phyloP scores from a whole-genome alignment of 1,140 invertebrate genomes.

The Drosophila mayri region DNA sequence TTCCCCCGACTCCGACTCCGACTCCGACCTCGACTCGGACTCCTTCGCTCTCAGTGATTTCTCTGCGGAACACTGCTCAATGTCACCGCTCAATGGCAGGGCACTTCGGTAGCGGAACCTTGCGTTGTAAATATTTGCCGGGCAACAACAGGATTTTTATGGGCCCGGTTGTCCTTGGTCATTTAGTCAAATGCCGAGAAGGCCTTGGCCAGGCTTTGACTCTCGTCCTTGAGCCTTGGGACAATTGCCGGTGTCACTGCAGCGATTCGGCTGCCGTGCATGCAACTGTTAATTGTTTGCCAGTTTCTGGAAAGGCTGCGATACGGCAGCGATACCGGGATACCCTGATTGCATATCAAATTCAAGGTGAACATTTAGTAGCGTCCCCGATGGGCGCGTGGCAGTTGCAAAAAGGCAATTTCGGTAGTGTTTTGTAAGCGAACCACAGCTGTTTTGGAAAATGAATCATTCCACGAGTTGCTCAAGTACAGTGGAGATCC shows the following conservation, averaged over 20 bases:
- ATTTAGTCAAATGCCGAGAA: conserved; percentile 29
- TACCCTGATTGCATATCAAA: conserved; percentile 54
- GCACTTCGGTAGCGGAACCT: conserved; percentile 63
- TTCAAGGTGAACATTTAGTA: conserved; percentile 57
- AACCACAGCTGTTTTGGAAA: conserved; percentile 48
- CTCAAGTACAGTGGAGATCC: conserved; percentile 7
- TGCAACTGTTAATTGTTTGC: conserved; percentile 68
- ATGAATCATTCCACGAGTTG: neutral
- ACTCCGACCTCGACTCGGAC: neutral
- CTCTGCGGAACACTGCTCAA: conserved; percentile 13
- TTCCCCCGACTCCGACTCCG: conserved; percentile 11
- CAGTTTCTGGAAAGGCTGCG: conserved; percentile 51
- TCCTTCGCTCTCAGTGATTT: conserved; percentile 6
- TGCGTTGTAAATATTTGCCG: conserved; percentile 71
- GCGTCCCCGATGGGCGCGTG: conserved; percentile 62
- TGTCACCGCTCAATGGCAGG: conserved; percentile 39
- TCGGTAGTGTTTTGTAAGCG: conserved; percentile 22
- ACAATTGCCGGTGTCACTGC: conserved; percentile 29
- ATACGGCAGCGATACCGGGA: conserved; percentile 8
- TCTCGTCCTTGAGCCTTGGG: conserved; percentile 30
- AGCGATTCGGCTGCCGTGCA: conserved; percentile 43
- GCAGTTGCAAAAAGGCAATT: conserved; percentile 48
- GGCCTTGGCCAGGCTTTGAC: conserved; percentile 51
- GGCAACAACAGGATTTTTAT: conserved; percentile 49
- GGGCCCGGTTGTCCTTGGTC: conserved; percentile 61